Percentiles rank a stretch among this genome's conserved stretches.
Conservation (phyloP, 1,140 invertebrate genomes). For the Tetraneura akinire region DNA sequence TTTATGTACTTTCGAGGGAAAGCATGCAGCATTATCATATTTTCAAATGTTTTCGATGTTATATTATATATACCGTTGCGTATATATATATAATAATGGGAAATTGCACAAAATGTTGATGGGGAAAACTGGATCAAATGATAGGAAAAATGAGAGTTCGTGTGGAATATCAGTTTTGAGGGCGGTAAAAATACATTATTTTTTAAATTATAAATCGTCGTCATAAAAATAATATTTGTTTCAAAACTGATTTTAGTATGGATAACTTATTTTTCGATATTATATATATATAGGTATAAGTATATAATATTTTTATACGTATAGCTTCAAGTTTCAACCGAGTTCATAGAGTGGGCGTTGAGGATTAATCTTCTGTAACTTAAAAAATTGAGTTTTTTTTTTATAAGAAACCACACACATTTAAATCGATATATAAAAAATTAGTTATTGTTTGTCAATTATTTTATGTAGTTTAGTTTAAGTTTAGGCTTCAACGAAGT, state of each 20-base stretch:
- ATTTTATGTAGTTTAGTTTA: too few species aligned
- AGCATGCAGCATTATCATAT: constrained; percentile 36
- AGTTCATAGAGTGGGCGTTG: too few species aligned
- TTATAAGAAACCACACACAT: too few species aligned
- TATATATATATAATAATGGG: too few species aligned
- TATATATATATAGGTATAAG: neutral
- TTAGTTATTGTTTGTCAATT: too few species aligned
- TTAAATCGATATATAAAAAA: too few species aligned
- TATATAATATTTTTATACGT: too few species aligned
- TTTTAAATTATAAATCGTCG: neutral
- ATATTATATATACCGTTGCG: neutral
- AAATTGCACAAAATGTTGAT: constrained; percentile 4
- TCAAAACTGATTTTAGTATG: neutral
- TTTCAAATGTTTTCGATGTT: constrained; percentile 43
- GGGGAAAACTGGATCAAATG: neutral
- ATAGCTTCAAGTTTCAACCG: too few species aligned
- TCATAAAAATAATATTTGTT: neutral
- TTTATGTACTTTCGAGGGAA: constrained; percentile 37
- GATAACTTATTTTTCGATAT: neutral
- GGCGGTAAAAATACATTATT: neutral
- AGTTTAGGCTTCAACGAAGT: too few species aligned
- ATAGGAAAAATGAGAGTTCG: neutral
- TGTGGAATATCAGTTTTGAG: constrained; percentile 10
- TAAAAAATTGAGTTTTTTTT: too few species aligned
- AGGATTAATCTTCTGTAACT: too few species aligned